Evolutionary conservation across 2,797 vertebrate genomes (phyloP).

Genomic region (Passerculus sandwichensis): DNA sequence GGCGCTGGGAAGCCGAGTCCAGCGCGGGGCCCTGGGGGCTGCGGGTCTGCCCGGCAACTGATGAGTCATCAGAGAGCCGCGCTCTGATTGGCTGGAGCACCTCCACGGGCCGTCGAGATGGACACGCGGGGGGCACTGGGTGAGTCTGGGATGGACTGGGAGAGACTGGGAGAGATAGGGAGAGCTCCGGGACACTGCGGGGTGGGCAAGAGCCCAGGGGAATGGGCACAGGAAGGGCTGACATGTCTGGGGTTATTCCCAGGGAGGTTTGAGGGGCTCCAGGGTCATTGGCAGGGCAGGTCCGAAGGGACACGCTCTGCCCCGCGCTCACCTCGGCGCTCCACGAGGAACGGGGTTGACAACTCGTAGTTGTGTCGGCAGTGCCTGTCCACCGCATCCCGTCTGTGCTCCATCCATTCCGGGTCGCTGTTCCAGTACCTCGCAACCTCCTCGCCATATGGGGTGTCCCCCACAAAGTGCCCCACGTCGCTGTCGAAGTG

Average conservation of each 20-base stretch:
- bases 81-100: not conserved
- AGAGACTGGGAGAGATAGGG: not conserved
- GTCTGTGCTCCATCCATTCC: not conserved
- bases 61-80: accelerated
- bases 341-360: accelerated
- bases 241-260: no score
- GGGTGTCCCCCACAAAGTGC: not conserved
- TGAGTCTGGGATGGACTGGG: no score
- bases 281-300: not conserved
- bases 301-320: not conserved
- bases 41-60: not conserved
- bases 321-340: not conserved
- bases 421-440: not conserved
- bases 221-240: no score
- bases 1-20: not conserved
- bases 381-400: not conserved
- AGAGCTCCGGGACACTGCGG: no score
- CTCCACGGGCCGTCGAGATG: accelerated
- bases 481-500: not conserved
- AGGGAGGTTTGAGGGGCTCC: not conserved
- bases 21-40: not conserved
- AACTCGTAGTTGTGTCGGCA: not conserved
- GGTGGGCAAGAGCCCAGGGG: not conserved
- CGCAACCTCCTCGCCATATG: not conserved
- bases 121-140: no score